Evolutionary conservation across 2,888 invertebrate genomes (phyloP), one percentile per base, ranked within the genome.

Genomic region (Mesorhabditis spiculigera): DNA sequence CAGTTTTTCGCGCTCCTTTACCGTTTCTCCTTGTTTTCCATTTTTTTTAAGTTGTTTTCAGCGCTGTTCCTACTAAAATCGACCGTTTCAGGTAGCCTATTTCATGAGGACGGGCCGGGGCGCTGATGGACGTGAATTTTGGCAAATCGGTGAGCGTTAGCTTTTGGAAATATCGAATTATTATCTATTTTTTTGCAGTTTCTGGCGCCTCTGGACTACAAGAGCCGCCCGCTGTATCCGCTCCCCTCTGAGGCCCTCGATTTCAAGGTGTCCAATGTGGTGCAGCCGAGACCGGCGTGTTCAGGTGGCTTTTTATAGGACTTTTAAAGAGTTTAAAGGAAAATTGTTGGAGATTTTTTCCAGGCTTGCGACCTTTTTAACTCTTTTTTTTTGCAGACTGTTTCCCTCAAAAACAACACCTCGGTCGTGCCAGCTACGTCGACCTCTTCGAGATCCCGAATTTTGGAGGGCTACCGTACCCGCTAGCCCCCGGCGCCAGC

Each of bases 361-460:
- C 10, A n/a, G 8, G 58, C n/a, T 50, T 50, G 8, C n/a, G 58
- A 50, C 58, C 58, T 50, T 50, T 50, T 50, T 13, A 50, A 50
- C 8, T 50, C 10, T 50, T 50, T 50, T 10, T 50, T 50, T 50
- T 50, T 28, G 28, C 28, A 50, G 58, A 50, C 10, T 50, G 58
- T 50, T 50, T 50, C n/a, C 58, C 58, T n/a, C 10, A 50, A n/a
- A 50, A 10, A n/a, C 58, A 50, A 13, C n/a, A 10, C n/a, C 10
- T 13, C n/a, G 58, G 58, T 50, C 58, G 58, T 13, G 58, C 58
- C 58, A 67, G 70, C 66, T 79, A 77, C 68, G 77, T 79, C 5
- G 75, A 79, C 66, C 71, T 79, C 58, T 72, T 79, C 2, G 71
- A 77, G 43, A 76, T 78, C 65, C 75, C 79, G 4, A 71, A 76